These are phyloP conservation scores for Drosophila sulfurigaster DNA, from an alignment of 1,140 invertebrate genomes.

Conservation along the genomic window DNA sequence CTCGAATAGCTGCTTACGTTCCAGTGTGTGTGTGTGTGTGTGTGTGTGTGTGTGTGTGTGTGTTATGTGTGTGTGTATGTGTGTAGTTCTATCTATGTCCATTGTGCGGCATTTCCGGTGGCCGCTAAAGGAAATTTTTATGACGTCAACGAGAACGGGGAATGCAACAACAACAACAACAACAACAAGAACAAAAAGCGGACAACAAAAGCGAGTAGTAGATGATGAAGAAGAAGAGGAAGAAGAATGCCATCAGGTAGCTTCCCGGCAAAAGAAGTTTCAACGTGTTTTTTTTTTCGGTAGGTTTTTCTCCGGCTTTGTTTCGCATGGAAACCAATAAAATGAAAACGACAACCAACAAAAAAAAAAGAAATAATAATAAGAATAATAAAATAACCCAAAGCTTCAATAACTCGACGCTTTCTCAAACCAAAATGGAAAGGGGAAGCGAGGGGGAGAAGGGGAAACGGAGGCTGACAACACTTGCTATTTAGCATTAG, in stretches of 20 bases:
- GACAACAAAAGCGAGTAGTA: conserved; percentile 22
- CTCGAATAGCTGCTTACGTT: background rate
- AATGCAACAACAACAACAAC: conserved; percentile 26
- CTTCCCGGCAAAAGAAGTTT: conserved; percentile 28
- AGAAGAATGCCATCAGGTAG: conserved; percentile 26
- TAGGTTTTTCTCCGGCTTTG: conserved; percentile 27
- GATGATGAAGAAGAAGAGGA: background rate
- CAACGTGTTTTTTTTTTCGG: conserved; percentile 30
- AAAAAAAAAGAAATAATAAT: conserved; percentile 42
- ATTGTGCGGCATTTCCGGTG: conserved; percentile 75
- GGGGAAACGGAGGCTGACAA: background rate
- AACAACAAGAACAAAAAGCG: conserved; percentile 17
- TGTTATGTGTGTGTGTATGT: conserved; percentile 15
- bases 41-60: background rate
- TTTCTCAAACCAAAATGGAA: conserved; percentile 17
- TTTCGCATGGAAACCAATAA: conserved; percentile 55
- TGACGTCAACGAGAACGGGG: conserved; percentile 66
- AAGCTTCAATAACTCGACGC: conserved; percentile 27
- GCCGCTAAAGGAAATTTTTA: conserved; percentile 71
- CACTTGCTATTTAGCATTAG: conserved; percentile 39
- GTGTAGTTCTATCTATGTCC: conserved; percentile 9
- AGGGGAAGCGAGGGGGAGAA: background rate
- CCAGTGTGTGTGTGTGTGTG: background rate
- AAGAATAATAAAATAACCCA: conserved; percentile 38
- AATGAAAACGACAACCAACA: too few relatives aligned